Percentiles rank a stretch among this genome's conserved stretches.
Evolutionary conservation across 2,888 invertebrate genomes (phyloP).

Genomic region (Eudasyphora cyanicolor): DNA sequence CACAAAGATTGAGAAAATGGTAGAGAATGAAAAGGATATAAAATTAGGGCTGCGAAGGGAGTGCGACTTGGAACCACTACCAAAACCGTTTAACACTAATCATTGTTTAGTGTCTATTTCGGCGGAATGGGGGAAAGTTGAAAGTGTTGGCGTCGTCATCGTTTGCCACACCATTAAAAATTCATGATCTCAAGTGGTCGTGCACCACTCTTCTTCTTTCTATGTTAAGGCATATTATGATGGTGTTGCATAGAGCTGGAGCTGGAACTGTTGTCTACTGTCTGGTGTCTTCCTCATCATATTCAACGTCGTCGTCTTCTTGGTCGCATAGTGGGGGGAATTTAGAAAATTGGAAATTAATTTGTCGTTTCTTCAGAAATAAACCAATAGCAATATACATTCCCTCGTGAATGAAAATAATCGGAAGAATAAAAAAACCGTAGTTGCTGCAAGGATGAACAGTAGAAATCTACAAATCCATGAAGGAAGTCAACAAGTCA

Average conservation of each 20-base stretch:
- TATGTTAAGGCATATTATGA: background rate
- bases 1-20: background rate
- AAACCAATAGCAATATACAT: too few species aligned
- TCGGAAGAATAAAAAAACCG: too few species aligned
- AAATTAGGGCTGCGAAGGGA: background rate
- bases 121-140: too few species aligned
- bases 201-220: slow-evolving; percentile 26
- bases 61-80: background rate
- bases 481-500: too few species aligned
- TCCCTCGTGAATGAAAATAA: too few species aligned
- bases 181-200: slow-evolving; percentile 76
- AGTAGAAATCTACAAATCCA: too few species aligned
- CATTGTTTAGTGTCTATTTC: slow-evolving; percentile 58
- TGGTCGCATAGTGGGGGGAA: too few species aligned
- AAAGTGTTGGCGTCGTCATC: slow-evolving; percentile 42
- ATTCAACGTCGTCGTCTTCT: background rate
- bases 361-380: too few species aligned
- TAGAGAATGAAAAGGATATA: background rate
- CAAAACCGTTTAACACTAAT: slow-evolving; percentile 63
- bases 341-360: too few species aligned
- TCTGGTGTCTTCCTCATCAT: background rate
- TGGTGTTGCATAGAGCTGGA: background rate
- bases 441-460: too few species aligned
- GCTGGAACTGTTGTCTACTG: slow-evolving; percentile 21
- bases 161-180: slow-evolving; percentile 70